phyloP scores from a whole-genome alignment of 2,113 vertebrate species.

The Ramphastos sulfuratus region DNA sequence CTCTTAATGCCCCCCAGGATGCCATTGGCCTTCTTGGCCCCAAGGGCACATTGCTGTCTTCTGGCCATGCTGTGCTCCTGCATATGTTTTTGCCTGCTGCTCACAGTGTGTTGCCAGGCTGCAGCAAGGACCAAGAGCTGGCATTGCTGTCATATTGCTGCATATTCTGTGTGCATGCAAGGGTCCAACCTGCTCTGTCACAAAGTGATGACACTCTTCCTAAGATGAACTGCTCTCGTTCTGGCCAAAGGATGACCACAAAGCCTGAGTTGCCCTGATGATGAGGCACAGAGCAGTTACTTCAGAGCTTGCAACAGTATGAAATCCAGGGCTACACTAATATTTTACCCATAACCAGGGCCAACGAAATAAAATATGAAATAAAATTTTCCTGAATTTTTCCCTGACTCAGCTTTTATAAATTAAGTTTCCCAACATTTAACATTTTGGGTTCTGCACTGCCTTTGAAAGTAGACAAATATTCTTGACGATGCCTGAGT shows the following conservation, averaged over 20 bases:
- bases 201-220: not conserved
- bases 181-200: not conserved
- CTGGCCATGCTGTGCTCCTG: not conserved
- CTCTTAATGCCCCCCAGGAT: no score
- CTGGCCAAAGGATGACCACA: not conserved
- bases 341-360: not conserved
- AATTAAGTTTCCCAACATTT: not conserved
- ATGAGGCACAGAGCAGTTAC: no score
- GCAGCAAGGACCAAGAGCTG: rapidly evolving
- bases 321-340: not conserved
- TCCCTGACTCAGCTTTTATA: not conserved
- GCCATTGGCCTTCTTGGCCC: no score
- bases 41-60: not conserved
- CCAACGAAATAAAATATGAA: not conserved
- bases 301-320: rapidly evolving
- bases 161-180: not conserved
- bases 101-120: not conserved
- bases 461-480: not conserved
- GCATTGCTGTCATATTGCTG: not conserved
- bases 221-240: not conserved
- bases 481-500: not conserved
- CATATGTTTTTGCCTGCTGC: not conserved
- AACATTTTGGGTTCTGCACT: not conserved
- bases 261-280: not conserved
- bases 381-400: not conserved